Conservation (phyloP, 2,888 invertebrate species). For the Timandra comae region DNA sequence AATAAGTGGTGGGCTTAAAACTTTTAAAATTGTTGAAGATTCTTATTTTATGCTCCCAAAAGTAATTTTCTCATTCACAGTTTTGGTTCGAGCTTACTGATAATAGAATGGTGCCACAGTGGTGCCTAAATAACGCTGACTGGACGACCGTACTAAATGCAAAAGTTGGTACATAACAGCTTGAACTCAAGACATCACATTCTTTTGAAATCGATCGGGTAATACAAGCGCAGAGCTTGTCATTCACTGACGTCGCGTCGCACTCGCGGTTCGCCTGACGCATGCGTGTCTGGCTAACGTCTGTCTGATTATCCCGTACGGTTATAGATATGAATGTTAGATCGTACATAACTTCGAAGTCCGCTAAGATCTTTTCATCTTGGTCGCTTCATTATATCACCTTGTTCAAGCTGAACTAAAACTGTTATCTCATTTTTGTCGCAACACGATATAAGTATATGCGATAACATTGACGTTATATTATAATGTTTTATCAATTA, state of each 20-base stretch:
- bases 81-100: no score
- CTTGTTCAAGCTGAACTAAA: constrained; percentile 36
- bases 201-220: constrained; percentile 69
- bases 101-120: no score
- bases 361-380: constrained; percentile 53
- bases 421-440: constrained; percentile 66
- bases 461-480: constrained; percentile 56
- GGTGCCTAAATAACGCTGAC: no score
- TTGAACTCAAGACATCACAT: constrained; percentile 36
- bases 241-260: constrained; percentile 73
- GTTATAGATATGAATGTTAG: constrained; percentile 61
- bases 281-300: constrained; percentile 73
- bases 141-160: constrained; percentile 20
- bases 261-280: constrained; percentile 53
- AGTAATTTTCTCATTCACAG: no score
- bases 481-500: constrained; percentile 65
- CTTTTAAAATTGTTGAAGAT: no score
- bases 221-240: constrained; percentile 67
- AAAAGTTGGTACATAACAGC: constrained; percentile 20
- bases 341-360: constrained; percentile 57
- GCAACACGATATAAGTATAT: constrained; percentile 66
- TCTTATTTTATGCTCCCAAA: no score
- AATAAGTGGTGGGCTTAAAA: no score
- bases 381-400: constrained; percentile 57
- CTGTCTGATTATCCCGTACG: constrained; percentile 70